Percentiles rank a stretch among this genome's conserved stretches.
Conservation (phyloP, 2,888 invertebrate species). For the Alcis repandata region DNA sequence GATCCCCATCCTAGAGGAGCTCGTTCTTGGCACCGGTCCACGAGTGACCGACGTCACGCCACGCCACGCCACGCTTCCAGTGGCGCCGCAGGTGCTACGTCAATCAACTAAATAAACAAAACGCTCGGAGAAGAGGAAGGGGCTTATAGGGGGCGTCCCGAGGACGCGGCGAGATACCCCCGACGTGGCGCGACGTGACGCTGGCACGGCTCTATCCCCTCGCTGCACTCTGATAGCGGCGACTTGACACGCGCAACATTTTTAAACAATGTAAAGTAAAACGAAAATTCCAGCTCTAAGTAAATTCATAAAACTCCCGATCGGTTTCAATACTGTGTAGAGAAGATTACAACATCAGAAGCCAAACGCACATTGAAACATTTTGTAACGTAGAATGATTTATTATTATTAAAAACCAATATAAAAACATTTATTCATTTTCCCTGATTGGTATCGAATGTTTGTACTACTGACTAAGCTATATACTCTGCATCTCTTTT, state of each 20-base stretch:
- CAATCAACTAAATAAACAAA: slow-evolving; percentile 4
- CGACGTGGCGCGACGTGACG: not conserved
- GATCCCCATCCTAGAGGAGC: not conserved
- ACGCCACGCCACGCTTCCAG: not conserved
- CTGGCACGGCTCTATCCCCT: not conserved
- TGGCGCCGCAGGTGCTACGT: not conserved
- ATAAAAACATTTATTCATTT: too few species aligned
- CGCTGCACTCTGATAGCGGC: not conserved
- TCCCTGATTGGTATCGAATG: too few species aligned
- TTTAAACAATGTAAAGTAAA: not conserved
- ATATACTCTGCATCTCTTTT: too few species aligned
- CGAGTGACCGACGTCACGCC: not conserved
- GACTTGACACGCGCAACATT: not conserved
- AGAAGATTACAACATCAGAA: too few species aligned
- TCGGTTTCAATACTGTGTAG: too few species aligned
- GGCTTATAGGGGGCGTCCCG: not conserved
- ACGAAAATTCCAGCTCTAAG: not conserved
- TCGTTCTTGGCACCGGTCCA: not conserved
- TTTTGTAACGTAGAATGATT: too few species aligned
- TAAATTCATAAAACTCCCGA: not conserved
- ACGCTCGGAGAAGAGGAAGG: not conserved
- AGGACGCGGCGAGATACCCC: not conserved
- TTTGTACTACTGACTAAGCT: too few species aligned
- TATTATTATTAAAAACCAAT: too few species aligned
- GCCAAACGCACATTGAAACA: too few species aligned